Conservation (phyloP, 2,797 vertebrate genomes). For the Distichodus sexfasciatus region DNA sequence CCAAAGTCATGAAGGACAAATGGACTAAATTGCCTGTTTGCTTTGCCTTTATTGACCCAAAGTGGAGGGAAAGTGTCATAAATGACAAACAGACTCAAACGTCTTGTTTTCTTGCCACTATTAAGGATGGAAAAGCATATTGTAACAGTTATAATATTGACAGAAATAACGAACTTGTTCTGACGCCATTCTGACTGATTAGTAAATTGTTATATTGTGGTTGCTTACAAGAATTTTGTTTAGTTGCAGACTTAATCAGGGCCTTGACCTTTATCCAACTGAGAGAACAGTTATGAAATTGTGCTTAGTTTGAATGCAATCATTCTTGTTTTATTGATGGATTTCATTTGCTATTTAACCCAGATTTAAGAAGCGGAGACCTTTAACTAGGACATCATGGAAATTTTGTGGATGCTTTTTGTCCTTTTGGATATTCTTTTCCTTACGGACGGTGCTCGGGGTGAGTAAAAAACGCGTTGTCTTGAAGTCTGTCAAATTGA, state of each 20-base stretch:
- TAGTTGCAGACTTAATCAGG: not conserved
- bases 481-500: not conserved
- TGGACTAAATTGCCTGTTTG: too few relatives aligned
- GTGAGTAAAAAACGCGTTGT: slow-evolving; percentile 28
- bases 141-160: too few relatives aligned
- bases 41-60: too few relatives aligned
- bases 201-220: not conserved
- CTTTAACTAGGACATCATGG: slow-evolving; percentile 30
- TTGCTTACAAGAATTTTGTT: slow-evolving; percentile 1
- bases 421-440: slow-evolving; percentile 41
- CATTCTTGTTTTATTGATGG: not conserved
- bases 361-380: slow-evolving; percentile 31
- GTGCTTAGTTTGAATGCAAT: not conserved
- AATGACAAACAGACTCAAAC: too few relatives aligned
- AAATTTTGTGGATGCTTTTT: slow-evolving; percentile 45
- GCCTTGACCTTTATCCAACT: not conserved
- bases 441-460: slow-evolving; percentile 44
- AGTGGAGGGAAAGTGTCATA: too few relatives aligned
- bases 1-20: too few relatives aligned
- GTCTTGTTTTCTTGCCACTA: too few relatives aligned
- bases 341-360: not conserved
- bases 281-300: not conserved
- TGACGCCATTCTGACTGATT: not conserved
- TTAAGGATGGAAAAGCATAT: too few relatives aligned
- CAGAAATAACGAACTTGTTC: not conserved